A percentile compares a stretch with the other conserved stretches of the same genome.
phyloP scores from a whole-genome alignment of 2,888 invertebrate genomes.

The Caradrina clavipalpis region DNA sequence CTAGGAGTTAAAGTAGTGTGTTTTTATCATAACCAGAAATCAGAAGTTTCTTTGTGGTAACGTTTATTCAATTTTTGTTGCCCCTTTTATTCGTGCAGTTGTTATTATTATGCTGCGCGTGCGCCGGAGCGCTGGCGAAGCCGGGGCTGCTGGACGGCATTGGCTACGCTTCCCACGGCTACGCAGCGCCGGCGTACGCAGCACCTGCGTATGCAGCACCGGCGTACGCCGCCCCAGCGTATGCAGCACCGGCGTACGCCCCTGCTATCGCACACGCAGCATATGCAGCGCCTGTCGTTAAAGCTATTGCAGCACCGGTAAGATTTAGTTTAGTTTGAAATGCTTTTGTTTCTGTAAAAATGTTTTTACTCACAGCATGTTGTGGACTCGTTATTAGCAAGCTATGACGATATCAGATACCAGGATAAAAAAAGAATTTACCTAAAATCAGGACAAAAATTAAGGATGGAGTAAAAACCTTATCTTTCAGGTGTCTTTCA shows the following conservation, averaged over 20 bases:
- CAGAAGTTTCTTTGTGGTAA: too few relatives aligned
- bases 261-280: constrained; percentile 51
- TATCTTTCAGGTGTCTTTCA: too few relatives aligned
- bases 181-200: constrained; percentile 52
- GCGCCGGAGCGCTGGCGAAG: constrained; percentile 72
- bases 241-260: constrained; percentile 54
- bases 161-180: constrained; percentile 59
- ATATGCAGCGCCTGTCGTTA: constrained; percentile 55
- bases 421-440: too few relatives aligned
- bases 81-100: constrained; percentile 67
- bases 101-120: constrained; percentile 84
- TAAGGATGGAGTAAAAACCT: too few relatives aligned
- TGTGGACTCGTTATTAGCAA: too few relatives aligned
- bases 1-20: neutral
- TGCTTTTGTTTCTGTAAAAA: neutral
- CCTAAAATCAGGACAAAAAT: too few relatives aligned
- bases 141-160: constrained; percentile 56
- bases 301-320: constrained; percentile 77
- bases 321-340: constrained; percentile 33
- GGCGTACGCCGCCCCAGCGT: constrained; percentile 63
- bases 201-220: constrained; percentile 58
- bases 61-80: neutral
- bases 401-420: too few relatives aligned
- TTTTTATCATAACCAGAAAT: neutral
- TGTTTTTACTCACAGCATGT: too few relatives aligned